Evolutionary conservation across 2,888 invertebrate genomes (phyloP).

Genomic region (Pseudococcus viburni): DNA sequence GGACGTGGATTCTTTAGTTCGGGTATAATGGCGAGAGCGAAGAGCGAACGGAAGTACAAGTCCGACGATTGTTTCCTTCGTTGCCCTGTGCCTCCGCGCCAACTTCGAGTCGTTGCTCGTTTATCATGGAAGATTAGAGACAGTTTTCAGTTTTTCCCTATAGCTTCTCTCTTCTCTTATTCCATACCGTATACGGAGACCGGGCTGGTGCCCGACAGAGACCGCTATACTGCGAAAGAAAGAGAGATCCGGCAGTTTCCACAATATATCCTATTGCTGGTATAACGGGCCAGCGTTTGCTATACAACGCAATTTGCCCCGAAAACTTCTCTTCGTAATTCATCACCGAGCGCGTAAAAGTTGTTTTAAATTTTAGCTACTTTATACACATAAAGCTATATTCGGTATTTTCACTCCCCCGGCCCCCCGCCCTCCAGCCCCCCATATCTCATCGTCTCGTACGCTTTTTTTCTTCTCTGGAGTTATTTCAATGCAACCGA

Average conservation of each 20-base stretch:
- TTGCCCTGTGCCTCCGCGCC: conserved; percentile 51
- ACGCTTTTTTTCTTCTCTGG: not conserved
- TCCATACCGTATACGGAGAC: not conserved
- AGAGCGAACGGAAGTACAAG: conserved; percentile 53
- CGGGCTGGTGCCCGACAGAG: not conserved
- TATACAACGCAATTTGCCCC: conserved; percentile 56
- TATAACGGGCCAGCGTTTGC: conserved; percentile 20
- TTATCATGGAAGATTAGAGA: conserved; percentile 58
- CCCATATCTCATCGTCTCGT: not conserved
- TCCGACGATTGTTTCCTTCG: conserved; percentile 58
- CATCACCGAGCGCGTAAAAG: conserved; percentile 57
- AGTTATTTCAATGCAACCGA: not conserved
- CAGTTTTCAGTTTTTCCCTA: conserved; percentile 58
- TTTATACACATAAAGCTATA: conserved; percentile 22
- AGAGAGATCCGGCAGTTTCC: conserved; percentile 25
- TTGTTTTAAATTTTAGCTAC: conserved; percentile 56
- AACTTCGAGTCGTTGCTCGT: conserved; percentile 56
- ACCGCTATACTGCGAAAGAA: not conserved
- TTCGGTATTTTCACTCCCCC: not conserved
- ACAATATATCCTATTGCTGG: conserved; percentile 47
- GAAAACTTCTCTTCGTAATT: conserved; percentile 57
- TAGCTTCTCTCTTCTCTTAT: conserved; percentile 1
- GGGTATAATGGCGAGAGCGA: conserved; percentile 38
- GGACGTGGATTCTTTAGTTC: conserved; percentile 52
- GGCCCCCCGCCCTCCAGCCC: not conserved